A percentile compares a stretch with the other conserved stretches of the same genome.
phyloP scores from a whole-genome alignment of 2,797 vertebrate species.

The Synanceia verrucosa region DNA sequence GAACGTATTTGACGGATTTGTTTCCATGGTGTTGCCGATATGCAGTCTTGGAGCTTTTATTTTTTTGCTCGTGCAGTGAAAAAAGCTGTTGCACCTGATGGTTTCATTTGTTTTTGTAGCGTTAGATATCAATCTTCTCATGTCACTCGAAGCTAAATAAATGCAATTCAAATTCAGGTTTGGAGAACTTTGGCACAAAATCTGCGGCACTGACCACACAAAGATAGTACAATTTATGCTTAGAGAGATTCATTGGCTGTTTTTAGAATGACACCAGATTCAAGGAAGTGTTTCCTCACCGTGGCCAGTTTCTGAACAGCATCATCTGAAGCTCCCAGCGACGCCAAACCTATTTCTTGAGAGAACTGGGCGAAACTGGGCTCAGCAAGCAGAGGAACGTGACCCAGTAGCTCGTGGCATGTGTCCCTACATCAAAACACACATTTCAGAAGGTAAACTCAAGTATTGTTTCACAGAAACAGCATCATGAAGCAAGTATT shows the following conservation, averaged over 20 bases:
- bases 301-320: slow-evolving; percentile 89
- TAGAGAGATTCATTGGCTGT: too few species aligned
- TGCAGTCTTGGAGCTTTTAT: background rate
- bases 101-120: too few species aligned
- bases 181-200: too few species aligned
- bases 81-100: too few species aligned
- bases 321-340: slow-evolving; percentile 90
- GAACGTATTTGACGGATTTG: background rate
- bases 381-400: slow-evolving; percentile 91
- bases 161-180: too few species aligned
- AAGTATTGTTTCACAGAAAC: background rate
- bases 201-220: too few species aligned
- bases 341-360: slow-evolving; percentile 91
- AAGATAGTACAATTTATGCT: too few species aligned
- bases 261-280: too few species aligned
- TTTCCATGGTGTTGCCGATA: background rate
- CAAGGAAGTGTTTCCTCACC: slow-evolving; percentile 76
- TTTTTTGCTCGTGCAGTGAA: too few species aligned
- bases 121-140: too few species aligned
- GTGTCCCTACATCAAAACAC: slow-evolving; percentile 82
- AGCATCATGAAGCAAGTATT: background rate
- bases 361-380: slow-evolving; percentile 94
- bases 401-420: slow-evolving; percentile 91
- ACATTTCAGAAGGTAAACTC: background rate
- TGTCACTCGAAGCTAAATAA: too few species aligned